Percentiles rank a stretch among this genome's conserved stretches.
Evolutionary conservation across 1,140 invertebrate genomes (phyloP).

Genomic region (Paraescarpia echinospica): DNA sequence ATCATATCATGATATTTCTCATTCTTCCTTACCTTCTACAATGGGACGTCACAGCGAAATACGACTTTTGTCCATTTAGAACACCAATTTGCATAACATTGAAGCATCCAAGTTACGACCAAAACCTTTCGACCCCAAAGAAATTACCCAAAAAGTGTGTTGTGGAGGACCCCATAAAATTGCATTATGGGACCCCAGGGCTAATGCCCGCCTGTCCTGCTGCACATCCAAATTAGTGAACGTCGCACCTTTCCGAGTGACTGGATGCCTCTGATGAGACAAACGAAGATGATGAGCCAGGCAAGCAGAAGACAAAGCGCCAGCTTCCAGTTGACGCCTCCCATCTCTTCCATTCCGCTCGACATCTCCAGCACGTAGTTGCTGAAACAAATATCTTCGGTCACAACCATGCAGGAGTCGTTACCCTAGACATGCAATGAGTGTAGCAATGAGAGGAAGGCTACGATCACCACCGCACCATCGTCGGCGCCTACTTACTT

Average conservation of each 20-base stretch:
- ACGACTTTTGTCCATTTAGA: too few species aligned
- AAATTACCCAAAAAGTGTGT: background rate
- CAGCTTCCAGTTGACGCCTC: slow-evolving; percentile 82
- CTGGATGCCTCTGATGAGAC: slow-evolving; percentile 91
- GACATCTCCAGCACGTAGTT: slow-evolving; percentile 34
- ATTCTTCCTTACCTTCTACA: too few species aligned
- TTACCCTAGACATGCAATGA: background rate
- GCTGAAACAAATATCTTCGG: slow-evolving; percentile 17
- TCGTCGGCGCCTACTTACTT: slow-evolving; percentile 1
- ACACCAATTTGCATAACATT: background rate
- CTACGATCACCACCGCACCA: background rate
- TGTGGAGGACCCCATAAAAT: too few species aligned
- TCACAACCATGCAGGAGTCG: background rate
- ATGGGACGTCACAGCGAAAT: too few species aligned
- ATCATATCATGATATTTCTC: too few species aligned
- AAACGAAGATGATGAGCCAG: slow-evolving; percentile 91
- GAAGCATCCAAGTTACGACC: too few species aligned
- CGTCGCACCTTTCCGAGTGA: slow-evolving; percentile 81
- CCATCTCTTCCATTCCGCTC: slow-evolving; percentile 80
- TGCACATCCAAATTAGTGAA: background rate
- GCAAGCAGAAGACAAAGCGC: slow-evolving; percentile 85
- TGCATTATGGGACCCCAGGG: background rate
- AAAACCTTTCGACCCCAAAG: background rate
- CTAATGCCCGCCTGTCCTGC: too few species aligned
- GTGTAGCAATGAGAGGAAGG: background rate